phyloP scores from a whole-genome alignment of 2,797 vertebrate genomes.

The Rhinoraja longicauda region DNA sequence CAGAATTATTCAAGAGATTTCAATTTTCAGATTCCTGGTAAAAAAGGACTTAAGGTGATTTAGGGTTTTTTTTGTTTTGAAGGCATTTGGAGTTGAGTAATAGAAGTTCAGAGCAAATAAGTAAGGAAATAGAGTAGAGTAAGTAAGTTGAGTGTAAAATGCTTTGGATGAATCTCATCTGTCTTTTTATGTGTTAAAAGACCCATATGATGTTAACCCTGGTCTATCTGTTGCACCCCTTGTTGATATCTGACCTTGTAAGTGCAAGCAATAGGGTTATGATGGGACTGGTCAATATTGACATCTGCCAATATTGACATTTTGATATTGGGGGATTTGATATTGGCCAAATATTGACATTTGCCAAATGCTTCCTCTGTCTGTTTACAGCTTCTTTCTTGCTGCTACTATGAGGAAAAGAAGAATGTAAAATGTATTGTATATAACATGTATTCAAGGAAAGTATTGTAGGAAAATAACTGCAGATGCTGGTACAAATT shows the following conservation, averaged over 20 bases:
- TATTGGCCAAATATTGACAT: background rate
- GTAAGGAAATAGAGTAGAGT: background rate
- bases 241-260: background rate
- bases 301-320: too few relatives aligned
- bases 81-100: background rate
- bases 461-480: too few relatives aligned
- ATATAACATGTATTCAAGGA: too few relatives aligned
- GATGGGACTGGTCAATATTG: background rate
- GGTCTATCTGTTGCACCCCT: background rate
- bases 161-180: background rate
- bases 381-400: background rate
- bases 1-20: background rate
- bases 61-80: background rate
- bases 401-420: background rate
- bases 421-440: background rate
- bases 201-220: background rate
- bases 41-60: background rate
- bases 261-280: background rate
- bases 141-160: background rate
- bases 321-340: too few relatives aligned
- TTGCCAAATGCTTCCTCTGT: background rate
- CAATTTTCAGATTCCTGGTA: background rate
- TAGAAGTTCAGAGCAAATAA: background rate
- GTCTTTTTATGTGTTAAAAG: background rate
- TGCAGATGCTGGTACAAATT: too few relatives aligned